Conservation (phyloP, 2,113 vertebrate species). For the Motacilla tschutschensis region DNA sequence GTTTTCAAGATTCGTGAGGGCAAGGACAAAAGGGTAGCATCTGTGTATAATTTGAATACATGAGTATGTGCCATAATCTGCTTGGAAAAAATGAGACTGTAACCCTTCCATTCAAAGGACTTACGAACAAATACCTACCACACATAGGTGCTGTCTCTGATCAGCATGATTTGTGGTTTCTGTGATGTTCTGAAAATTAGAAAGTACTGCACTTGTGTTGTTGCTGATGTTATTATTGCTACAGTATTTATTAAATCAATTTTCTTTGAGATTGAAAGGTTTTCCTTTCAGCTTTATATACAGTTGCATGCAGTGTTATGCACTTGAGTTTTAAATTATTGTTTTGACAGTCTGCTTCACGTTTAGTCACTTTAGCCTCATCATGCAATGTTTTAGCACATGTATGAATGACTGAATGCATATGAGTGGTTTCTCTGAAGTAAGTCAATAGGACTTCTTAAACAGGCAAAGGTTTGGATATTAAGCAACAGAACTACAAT, state of each 20-base stretch:
- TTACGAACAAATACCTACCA: not conserved
- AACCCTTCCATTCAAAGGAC: not conserved
- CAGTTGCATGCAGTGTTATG: not conserved
- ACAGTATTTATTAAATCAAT: not conserved
- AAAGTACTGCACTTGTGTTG: not conserved
- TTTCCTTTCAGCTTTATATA: not conserved
- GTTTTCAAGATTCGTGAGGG: not conserved
- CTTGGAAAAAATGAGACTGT: not conserved
- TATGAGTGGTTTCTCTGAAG: not conserved
- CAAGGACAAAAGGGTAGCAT: not conserved
- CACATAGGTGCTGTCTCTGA: not conserved
- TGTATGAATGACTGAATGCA: not conserved
- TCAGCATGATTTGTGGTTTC: not conserved
- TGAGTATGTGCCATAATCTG: not conserved
- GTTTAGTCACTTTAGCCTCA: not conserved
- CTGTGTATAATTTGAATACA: not conserved
- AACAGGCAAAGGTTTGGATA: not conserved
- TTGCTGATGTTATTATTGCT: not conserved
- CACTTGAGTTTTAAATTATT: constrained; percentile 6
- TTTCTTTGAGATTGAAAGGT: not conserved
- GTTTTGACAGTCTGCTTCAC: constrained; percentile 10
- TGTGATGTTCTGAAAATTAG: not conserved
- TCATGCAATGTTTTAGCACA: not conserved
- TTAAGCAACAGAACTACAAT: not conserved
- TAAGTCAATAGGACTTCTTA: not conserved